Evolutionary conservation across 2,888 invertebrate species (phyloP).

Genomic region (Frankliniella intonsa): DNA sequence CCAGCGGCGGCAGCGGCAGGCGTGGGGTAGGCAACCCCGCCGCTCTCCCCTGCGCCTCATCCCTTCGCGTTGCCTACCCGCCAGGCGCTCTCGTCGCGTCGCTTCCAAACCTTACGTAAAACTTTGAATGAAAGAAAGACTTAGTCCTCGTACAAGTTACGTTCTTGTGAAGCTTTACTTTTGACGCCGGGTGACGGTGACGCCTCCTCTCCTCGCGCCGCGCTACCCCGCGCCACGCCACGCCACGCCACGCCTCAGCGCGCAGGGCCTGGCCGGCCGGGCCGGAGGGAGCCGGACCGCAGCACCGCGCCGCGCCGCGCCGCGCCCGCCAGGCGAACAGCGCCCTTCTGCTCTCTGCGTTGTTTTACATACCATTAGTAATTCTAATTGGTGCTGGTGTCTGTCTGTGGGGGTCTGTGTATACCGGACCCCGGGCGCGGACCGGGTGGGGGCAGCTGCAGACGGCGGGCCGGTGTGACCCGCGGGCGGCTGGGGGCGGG

Average conservation of each 20-base stretch:
- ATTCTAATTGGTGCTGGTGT: constrained; percentile 26
- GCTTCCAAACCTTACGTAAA: no score
- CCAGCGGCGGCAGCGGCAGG: background rate
- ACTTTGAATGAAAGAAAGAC: no score
- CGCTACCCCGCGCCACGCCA: background rate
- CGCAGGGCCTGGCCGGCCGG: background rate
- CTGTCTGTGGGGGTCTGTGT: constrained; percentile 22
- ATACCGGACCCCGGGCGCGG: background rate
- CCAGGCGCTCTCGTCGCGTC: no score
- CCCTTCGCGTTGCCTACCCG: background rate
- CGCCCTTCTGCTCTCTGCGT: background rate
- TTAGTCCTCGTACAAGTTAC: no score
- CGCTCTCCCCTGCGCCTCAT: background rate
- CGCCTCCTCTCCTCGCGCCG: background rate
- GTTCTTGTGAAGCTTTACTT: background rate
- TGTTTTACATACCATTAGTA: constrained; percentile 27
- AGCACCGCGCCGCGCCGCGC: background rate
- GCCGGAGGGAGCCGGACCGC: background rate
- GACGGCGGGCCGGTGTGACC: background rate
- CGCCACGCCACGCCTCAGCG: no score
- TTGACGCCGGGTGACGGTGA: background rate
- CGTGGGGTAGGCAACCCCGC: background rate
- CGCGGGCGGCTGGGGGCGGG: background rate
- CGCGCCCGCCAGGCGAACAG: background rate
- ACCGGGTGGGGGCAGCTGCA: background rate